Percentiles rank a stretch among this genome's conserved stretches.
These are phyloP conservation scores for Rhinichthys klamathensis DNA, from an alignment of 2,113 vertebrate genomes.

Conservation along the genomic window DNA sequence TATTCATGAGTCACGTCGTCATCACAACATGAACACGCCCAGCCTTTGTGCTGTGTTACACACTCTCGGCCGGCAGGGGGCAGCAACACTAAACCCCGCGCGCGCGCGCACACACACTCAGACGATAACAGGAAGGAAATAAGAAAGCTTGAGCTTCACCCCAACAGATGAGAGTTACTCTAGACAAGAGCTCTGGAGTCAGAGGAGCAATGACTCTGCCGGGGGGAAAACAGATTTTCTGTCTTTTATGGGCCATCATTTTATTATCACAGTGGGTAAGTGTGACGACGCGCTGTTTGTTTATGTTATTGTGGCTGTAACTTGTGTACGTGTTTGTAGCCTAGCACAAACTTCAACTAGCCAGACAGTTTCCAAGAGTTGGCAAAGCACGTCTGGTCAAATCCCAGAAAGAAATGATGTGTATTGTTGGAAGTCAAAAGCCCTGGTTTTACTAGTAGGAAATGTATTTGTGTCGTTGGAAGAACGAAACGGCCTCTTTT, in stretches of 20 bases:
- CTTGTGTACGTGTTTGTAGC: background rate
- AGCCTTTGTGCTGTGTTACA: background rate
- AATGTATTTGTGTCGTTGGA: background rate
- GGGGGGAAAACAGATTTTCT: background rate
- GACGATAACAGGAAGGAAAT: conserved; percentile 35
- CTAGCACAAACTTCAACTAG: conserved; percentile 18
- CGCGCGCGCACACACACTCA: background rate
- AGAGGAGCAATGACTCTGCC: background rate
- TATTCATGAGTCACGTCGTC: background rate
- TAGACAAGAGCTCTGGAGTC: conserved; percentile 7
- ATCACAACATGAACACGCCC: no score
- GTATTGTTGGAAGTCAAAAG: background rate
- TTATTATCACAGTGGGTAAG: conserved; percentile 32
- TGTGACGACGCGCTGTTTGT: background rate
- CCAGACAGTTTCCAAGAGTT: background rate
- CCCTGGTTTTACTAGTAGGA: background rate
- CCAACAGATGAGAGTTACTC: background rate
- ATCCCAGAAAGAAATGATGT: background rate
- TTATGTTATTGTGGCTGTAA: background rate
- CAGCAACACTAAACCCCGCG: background rate
- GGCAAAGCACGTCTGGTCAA: background rate
- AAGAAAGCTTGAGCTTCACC: background rate
- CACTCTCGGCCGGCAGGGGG: background rate
- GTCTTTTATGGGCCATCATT: background rate
- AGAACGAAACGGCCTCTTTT: background rate